A percentile compares a stretch with the other conserved stretches of the same genome.
Conservation (phyloP, 1,140 invertebrate species). For the Cecropterus lyciades region DNA sequence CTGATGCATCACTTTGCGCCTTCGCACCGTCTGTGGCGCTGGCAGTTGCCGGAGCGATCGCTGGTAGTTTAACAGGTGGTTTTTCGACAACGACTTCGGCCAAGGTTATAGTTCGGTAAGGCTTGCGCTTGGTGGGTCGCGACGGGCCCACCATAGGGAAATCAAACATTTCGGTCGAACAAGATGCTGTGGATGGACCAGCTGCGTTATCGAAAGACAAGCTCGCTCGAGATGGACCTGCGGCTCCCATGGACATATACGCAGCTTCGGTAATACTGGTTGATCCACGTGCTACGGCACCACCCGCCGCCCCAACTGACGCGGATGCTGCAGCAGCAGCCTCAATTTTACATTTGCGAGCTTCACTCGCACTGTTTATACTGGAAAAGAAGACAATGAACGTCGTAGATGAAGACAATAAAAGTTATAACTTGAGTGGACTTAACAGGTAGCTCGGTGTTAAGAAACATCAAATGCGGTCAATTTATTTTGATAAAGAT, state of each 20-base stretch:
- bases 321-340: not conserved
- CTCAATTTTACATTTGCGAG: constrained; percentile 36
- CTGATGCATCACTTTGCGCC: not conserved
- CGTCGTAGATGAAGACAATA: too few relatives aligned
- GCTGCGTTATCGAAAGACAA: constrained; percentile 4
- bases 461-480: too few relatives aligned
- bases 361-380: constrained; percentile 51
- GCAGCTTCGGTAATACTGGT: not conserved
- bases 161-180: not conserved
- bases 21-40: not conserved
- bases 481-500: too few relatives aligned
- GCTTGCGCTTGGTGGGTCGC: constrained; percentile 9
- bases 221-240: not conserved
- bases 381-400: constrained; percentile 34
- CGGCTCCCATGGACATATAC: not conserved
- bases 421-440: too few relatives aligned
- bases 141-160: constrained; percentile 1
- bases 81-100: constrained; percentile 29
- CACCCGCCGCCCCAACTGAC: not conserved
- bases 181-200: constrained; percentile 4
- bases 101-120: constrained; percentile 17
- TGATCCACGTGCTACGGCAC: not conserved
- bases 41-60: not conserved
- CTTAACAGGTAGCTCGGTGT: too few relatives aligned
- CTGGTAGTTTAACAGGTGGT: not conserved